Base-by-base conservation (phyloP, 2,797 vertebrate genomes). In the Monodelphis domestica region DNA sequence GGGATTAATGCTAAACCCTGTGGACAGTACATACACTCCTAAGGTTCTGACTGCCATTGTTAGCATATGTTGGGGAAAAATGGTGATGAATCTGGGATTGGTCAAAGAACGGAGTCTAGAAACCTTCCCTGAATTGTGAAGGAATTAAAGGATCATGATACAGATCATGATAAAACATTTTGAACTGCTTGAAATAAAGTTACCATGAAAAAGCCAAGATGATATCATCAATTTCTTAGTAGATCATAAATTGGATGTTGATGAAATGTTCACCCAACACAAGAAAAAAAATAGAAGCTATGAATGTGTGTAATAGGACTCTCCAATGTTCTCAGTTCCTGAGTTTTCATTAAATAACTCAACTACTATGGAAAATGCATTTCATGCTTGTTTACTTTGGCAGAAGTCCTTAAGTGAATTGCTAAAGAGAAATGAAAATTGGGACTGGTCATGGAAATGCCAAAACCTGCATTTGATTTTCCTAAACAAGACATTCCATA, bases 391-490 rank as follows among this genome's bases (percentile, higher is more conserved):
- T 92, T 96, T 92, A 91, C 45, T 54, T 56, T 88, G 52, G 12
- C 5, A 88, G 89, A 94, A 91, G 28, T 21, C 56, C 33, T 90
- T 90, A 63, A 54, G 10, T 59, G 51, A n/a, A 90, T 50, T 50
- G 28, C 9, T 89, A 89, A 96, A 51, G 28, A 90, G 89, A 94
- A 96, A 59, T 53, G 54, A 94, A 96, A 95, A 91, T 87, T 30
- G 0, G 53, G 33, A 88, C 59, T 50, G 45, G 53, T 78, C 55
- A 6, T 15, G 17, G 38, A 28, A 78, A 53, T 88, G 2, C 53
- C 53, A 91, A 89, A 91, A 94, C 3, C 87, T 90, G 54, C 15
- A 26, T 55, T 33, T 55, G 33, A 92, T 87, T 91, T 95, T 90
- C 53, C 88, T 55, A 17, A 91, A 51, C 10, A 51, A 26, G 29